Evolutionary conservation across 2,113 vertebrate species (phyloP), one percentile per base, ranked within the genome.

Genomic region (Dendrocopos noguchii): DNA sequence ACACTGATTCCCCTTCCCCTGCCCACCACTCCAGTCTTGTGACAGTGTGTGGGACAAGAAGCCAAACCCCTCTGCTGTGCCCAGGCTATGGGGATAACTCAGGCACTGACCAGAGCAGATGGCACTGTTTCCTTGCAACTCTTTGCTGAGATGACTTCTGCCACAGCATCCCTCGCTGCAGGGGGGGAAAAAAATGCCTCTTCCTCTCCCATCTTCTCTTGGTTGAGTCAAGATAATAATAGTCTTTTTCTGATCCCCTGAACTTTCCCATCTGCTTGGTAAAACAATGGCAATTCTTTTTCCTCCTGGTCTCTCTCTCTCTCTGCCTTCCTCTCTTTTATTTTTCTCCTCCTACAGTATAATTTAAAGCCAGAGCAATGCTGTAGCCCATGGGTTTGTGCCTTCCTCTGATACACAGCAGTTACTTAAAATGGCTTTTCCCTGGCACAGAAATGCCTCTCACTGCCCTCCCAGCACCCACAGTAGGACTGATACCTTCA

Each of bases 261-360:
- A 98, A 98, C 98, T 98, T 97, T 98, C 97, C 97, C 98, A 97
- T 98, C 97, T 97, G 97, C 97, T 97, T 97, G 97, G 97, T 98
- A 97, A 98, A 98, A 98, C 98, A 97, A 97, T 97, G 97, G 97
- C 97, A 97, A 97, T 98, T 98, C 97, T 96, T 97, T 97, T 95
- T 87, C 95, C 89, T 96, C 86, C 92, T 87, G 88, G 96, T 92
- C 90, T 95, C 87, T 95, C 91, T 90, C 93, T 95, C 90, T 90
- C 96, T 97, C 92, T 96, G 90, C 95, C 87, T 95, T 94, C 80
- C 75, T 78, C 94, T 96, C 92, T 95, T 97, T 97, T 97, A 96
- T 97, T 98, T 97, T 97, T 97, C 97, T 96, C 95, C 93, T 95
- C 86, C 96, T 95, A 87, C 70, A 65, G 96, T 96, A 96, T 97